These are phyloP conservation scores for Bolinopsis microptera DNA, from an alignment of 37 sponge, comb jelly and placozoan species.

Conservation along the genomic window DNA sequence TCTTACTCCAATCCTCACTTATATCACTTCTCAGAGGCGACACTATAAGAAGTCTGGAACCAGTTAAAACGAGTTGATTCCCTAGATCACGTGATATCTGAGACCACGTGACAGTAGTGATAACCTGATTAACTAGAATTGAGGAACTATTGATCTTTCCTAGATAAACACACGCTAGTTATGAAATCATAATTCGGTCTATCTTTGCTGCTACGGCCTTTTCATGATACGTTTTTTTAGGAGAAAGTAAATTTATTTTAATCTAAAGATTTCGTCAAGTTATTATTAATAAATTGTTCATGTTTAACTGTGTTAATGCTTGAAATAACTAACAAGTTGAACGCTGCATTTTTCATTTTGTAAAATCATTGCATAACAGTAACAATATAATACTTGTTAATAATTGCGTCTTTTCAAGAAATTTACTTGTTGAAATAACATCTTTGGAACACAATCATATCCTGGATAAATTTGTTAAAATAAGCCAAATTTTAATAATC, in stretches of 20 bases:
- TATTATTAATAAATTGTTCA: background rate
- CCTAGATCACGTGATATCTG: background rate
- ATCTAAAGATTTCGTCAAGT: background rate
- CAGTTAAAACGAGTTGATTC: background rate
- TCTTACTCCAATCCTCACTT: background rate
- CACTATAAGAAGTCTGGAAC: constrained; percentile 18
- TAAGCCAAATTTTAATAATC: background rate
- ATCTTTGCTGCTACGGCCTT: background rate
- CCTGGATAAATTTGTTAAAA: background rate
- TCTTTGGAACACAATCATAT: background rate
- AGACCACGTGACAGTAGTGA: background rate
- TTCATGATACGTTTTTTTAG: background rate
- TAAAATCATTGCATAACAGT: background rate
- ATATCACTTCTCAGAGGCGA: constrained; percentile 26
- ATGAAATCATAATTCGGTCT: background rate
- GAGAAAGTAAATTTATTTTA: background rate
- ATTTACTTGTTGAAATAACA: background rate
- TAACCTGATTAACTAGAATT: no score
- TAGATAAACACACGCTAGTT: no score
- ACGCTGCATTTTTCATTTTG: background rate
- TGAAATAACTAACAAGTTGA: background rate
- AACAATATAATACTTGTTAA: background rate
- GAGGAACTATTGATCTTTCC: no score
- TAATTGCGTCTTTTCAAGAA: background rate
- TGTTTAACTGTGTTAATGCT: background rate